A percentile compares a stretch with the other conserved stretches of the same genome.
phyloP scores from a whole-genome alignment of 2,797 vertebrate species.

The Nyctibius grandis region DNA sequence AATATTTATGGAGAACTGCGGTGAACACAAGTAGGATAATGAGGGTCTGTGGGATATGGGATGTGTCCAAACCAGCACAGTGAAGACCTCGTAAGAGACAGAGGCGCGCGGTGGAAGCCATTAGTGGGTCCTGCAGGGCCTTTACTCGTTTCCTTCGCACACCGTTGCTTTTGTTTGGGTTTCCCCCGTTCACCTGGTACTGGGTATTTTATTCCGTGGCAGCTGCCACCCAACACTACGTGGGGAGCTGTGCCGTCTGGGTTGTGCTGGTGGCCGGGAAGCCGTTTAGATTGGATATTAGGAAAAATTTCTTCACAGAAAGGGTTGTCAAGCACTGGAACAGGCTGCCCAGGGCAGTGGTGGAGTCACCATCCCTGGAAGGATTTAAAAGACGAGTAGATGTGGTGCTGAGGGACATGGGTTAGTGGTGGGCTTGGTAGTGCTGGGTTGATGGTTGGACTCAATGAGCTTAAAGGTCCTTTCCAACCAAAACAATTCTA shows the following conservation, averaged over 20 bases:
- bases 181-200: background rate
- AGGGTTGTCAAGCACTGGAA: too few species aligned
- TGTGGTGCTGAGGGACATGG: too few species aligned
- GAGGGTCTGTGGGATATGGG: conserved; percentile 65
- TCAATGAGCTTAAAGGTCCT: too few species aligned
- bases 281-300: too few species aligned
- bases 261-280: background rate
- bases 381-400: too few species aligned
- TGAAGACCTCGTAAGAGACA: conserved; percentile 5
- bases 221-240: background rate
- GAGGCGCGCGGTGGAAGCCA: background rate
- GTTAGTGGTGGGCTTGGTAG: too few species aligned
- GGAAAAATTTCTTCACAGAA: too few species aligned
- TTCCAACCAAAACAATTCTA: too few species aligned
- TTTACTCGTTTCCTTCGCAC: background rate
- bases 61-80: conserved; percentile 42
- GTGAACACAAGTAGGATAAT: conserved; percentile 62
- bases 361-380: too few species aligned
- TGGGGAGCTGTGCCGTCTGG: accelerated
- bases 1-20: conserved; percentile 51
- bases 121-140: conserved; percentile 19
- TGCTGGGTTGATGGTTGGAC: too few species aligned
- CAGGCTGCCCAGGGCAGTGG: too few species aligned
- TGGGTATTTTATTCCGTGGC: background rate
- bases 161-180: background rate